Conservation (phyloP, 2,797 vertebrate genomes). For the Chaetophractus vellerosus region DNA sequence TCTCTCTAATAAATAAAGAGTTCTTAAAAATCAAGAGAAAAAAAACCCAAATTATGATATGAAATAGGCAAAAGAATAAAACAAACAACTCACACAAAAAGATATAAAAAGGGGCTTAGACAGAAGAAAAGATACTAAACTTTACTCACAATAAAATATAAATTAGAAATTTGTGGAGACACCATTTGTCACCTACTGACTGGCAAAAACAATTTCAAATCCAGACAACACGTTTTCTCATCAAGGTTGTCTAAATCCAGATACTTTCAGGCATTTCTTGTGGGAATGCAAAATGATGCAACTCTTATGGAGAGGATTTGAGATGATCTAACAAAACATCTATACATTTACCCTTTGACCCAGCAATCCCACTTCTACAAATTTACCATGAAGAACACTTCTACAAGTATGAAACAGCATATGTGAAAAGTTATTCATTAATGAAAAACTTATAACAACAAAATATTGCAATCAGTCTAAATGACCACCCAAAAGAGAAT, state of each 20-base stretch:
- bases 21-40: conserved; percentile 23
- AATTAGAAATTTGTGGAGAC: not conserved
- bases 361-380: not conserved
- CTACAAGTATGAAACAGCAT: not conserved
- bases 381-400: not conserved
- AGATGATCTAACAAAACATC: not conserved
- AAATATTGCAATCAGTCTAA: not conserved
- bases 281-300: conserved; percentile 26
- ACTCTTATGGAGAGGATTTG: not conserved
- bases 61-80: not conserved
- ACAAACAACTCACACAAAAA: not conserved
- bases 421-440: conserved; percentile 1
- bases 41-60: not conserved
- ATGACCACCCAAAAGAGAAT: not conserved
- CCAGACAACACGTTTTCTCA: not conserved
- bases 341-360: not conserved
- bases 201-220: conserved; percentile 12
- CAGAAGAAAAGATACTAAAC: not conserved
- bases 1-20: not conserved
- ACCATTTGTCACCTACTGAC: not conserved
- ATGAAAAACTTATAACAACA: not conserved
- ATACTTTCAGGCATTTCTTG: conserved; percentile 14
- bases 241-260: conserved; percentile 9
- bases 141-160: conserved; percentile 41
- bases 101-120: not conserved